Base-by-base conservation (phyloP, 2,113 vertebrate species). In the Zosterops pallidus region DNA sequence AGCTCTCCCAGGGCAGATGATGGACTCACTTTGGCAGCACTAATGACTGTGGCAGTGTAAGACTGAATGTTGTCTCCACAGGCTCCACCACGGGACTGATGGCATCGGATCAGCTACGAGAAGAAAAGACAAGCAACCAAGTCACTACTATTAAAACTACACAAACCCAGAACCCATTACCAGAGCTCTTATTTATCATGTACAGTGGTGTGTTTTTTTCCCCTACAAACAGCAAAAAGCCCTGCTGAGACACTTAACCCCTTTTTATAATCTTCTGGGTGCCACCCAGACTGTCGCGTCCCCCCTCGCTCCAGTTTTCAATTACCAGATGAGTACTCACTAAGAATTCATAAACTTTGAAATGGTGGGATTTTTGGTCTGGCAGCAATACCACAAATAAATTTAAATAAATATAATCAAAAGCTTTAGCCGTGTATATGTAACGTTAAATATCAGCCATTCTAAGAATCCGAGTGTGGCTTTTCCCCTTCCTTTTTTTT, bases 51-150 rank as follows among this genome's bases (percentile, higher is more conserved):
- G 90, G 99, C 99, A 46, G 99, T 99, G 57, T 99, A 99, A 57
- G 99, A 99, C 98, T 99, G 99, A 91, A 99, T 98, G 96, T 99
- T 99, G 97, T 99, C 99, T 95, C 99, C 99, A 85, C 99, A 99
- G 92, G 99, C 99, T 96, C 99, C 99, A 60, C 99, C 99, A 63
- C 98, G 99, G 85, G 99, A 99, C 97, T 99, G 99, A 97, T 99
- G 99, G 98, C 99, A 99, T 94, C 99, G 98, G 97, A 99, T 99
- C 97, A 99, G 96, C 99, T 99, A 97, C 80, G 5, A 94, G 78
- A 91, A 97, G 89, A 91, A 91, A 81, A 97, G 62, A 95, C 76
- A 85, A 85, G 85, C 47, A 70, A 96, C 82, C 81, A 86, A 97
- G 91, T 96, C 62, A 97, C 92, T 96, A 93, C 95, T 97, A 92